Conservation (phyloP, 2,113 vertebrate genomes). For the Limanda limanda region DNA sequence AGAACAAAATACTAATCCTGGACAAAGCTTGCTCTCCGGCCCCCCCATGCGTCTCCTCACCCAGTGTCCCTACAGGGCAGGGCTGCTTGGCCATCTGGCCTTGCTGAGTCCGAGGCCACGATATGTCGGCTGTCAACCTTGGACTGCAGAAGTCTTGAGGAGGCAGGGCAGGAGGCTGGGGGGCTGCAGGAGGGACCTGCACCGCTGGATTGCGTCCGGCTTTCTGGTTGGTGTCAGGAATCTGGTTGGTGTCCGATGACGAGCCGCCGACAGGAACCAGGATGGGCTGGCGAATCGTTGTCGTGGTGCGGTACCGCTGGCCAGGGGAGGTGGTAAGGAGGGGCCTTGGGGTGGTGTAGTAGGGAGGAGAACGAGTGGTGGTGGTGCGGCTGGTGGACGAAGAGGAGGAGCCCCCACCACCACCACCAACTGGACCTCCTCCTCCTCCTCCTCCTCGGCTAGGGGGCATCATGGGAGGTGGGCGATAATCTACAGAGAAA, state of each 20-base stretch:
- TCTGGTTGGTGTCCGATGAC: conserved; percentile 73
- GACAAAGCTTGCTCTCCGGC: not conserved
- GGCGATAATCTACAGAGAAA: conserved; percentile 63
- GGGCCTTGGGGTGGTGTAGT: conserved; percentile 80
- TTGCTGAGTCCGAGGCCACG: conserved; percentile 94
- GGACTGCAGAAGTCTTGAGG: conserved; percentile 91
- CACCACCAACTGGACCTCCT: conserved; percentile 21
- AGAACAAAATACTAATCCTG: not conserved
- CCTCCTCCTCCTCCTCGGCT: conserved; percentile 52
- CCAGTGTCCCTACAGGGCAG: conserved; percentile 92
- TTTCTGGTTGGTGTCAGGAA: conserved; percentile 78
- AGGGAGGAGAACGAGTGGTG: conserved; percentile 81
- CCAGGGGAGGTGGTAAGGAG: conserved; percentile 82
- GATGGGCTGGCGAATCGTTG: conserved; percentile 74
- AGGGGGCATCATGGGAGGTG: conserved; percentile 71
- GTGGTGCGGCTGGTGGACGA: conserved; percentile 85
- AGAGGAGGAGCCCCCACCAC: conserved; percentile 66
- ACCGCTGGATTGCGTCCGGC: conserved; percentile 59
- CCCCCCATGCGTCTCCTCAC: conserved; percentile 76
- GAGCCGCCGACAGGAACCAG: conserved; percentile 58
- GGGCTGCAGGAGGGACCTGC: conserved; percentile 68
- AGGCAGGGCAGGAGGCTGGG: conserved; percentile 84
- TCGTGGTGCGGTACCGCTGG: conserved; percentile 88
- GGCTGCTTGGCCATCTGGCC: conserved; percentile 95
- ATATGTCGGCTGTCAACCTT: conserved; percentile 88